phyloP scores from a whole-genome alignment of 2,797 vertebrate species.

The Sebastes trivittatus region DNA sequence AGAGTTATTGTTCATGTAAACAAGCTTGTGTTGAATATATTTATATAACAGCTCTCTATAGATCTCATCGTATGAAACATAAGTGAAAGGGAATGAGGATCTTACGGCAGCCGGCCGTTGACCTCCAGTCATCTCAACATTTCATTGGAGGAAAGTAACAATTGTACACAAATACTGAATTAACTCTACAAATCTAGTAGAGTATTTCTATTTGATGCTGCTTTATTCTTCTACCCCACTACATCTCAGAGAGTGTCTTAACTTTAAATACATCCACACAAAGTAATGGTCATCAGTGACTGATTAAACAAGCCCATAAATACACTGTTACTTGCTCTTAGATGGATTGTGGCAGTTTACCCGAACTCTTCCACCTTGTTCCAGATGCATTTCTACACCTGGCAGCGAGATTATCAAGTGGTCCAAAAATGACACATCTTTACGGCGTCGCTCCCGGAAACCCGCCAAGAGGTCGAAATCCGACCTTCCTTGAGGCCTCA shows the following conservation, averaged over 20 bases:
- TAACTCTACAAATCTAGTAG: too few relatives aligned
- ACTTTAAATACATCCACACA: too few relatives aligned
- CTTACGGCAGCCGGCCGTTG: background rate
- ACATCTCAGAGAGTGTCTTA: too few relatives aligned
- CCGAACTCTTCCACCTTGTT: background rate
- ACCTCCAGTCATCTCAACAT: background rate
- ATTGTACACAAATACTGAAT: too few relatives aligned
- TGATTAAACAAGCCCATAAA: background rate
- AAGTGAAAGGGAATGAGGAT: background rate
- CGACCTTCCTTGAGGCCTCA: background rate
- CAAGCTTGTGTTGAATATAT: too few relatives aligned
- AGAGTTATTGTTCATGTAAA: too few relatives aligned
- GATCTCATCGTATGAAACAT: too few relatives aligned
- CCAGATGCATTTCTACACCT: fast-evolving
- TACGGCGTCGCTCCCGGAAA: background rate
- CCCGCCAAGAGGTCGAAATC: fast-evolving
- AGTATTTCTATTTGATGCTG: too few relatives aligned
- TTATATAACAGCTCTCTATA: too few relatives aligned
- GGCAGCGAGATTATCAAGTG: fast-evolving
- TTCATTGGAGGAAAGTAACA: too few relatives aligned
- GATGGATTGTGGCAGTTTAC: background rate
- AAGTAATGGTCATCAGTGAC: background rate
- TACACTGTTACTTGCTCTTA: too few relatives aligned
- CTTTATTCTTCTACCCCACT: too few relatives aligned
- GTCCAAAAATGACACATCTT: background rate